A percentile compares a stretch with the other conserved stretches of the same genome.
Evolutionary conservation across 2,113 vertebrate species (phyloP).

Genomic region (Nematolebias whitei): DNA sequence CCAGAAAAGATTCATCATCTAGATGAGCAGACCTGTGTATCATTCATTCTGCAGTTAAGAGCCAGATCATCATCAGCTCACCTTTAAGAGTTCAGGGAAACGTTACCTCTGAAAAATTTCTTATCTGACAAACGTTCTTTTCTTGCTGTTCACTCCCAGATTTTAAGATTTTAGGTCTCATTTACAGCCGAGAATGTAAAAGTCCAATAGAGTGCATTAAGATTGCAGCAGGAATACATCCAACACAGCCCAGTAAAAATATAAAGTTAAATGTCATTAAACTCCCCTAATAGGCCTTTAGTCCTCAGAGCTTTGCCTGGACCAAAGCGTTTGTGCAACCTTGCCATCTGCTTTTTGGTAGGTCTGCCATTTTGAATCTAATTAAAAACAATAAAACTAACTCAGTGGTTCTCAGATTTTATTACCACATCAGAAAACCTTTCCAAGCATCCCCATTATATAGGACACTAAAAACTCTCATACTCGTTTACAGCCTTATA

Average conservation of each 20-base stretch:
- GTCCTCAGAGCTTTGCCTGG: conserved; percentile 56
- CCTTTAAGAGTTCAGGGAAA: conserved; percentile 58
- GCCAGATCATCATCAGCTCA: conserved; percentile 41
- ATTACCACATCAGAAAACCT: too few relatives aligned
- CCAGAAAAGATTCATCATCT: conserved; percentile 25
- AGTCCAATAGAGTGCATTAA: background rate
- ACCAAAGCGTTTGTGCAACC: conserved; percentile 63
- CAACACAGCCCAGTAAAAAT: too few relatives aligned
- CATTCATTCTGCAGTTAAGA: too few relatives aligned
- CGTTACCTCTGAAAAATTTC: conserved; percentile 51
- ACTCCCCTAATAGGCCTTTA: too few relatives aligned
- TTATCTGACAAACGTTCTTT: conserved; percentile 3
- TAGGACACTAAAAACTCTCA: too few relatives aligned
- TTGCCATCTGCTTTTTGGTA: background rate
- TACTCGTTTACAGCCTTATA: too few relatives aligned
- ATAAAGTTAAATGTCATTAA: too few relatives aligned
- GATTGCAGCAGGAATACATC: too few relatives aligned
- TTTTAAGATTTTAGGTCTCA: conserved; percentile 57
- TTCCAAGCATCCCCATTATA: too few relatives aligned
- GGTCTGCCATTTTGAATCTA: too few relatives aligned
- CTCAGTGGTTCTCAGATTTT: too few relatives aligned
- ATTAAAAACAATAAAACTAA: too few relatives aligned
- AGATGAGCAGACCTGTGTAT: background rate
- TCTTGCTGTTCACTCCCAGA: conserved; percentile 54
- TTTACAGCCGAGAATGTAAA: conserved; percentile 44